phyloP scores from a whole-genome alignment of 2,797 vertebrate genomes.

The Macropodus opercularis region DNA sequence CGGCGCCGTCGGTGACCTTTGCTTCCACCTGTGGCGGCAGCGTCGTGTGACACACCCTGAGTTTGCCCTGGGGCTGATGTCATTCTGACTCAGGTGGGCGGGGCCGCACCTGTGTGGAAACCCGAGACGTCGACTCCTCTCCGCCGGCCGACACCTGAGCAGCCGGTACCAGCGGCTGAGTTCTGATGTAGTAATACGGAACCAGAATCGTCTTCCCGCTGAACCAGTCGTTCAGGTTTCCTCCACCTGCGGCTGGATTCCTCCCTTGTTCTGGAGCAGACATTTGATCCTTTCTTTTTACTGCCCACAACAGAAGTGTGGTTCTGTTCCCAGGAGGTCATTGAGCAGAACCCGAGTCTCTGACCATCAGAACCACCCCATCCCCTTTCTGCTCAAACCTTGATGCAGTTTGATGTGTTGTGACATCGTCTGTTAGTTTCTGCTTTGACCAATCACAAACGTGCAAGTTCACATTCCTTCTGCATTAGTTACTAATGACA shows the following conservation, averaged over 20 bases:
- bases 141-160: no score
- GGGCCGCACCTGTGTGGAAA: slow-evolving; percentile 31
- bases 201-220: slow-evolving; percentile 5
- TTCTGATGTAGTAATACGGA: neutral
- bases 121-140: no score
- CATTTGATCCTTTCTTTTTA: neutral
- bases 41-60: slow-evolving; percentile 58
- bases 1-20: neutral
- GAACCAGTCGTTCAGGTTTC: slow-evolving; percentile 13
- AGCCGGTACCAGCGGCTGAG: no score
- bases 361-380: no score
- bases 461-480: no score
- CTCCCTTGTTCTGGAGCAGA: neutral
- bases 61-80: slow-evolving; percentile 41
- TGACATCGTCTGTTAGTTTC: no score
- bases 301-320: neutral
- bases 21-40: neutral
- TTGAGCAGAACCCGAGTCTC: no score
- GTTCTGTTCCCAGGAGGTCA: neutral
- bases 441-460: no score
- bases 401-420: no score
- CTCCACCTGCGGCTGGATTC: neutral
- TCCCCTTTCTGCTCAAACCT: no score
- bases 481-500: no score
- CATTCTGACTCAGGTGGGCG: slow-evolving; percentile 52